phyloP scores from a whole-genome alignment of 2,888 invertebrate genomes.

The Oligia latruncula region DNA sequence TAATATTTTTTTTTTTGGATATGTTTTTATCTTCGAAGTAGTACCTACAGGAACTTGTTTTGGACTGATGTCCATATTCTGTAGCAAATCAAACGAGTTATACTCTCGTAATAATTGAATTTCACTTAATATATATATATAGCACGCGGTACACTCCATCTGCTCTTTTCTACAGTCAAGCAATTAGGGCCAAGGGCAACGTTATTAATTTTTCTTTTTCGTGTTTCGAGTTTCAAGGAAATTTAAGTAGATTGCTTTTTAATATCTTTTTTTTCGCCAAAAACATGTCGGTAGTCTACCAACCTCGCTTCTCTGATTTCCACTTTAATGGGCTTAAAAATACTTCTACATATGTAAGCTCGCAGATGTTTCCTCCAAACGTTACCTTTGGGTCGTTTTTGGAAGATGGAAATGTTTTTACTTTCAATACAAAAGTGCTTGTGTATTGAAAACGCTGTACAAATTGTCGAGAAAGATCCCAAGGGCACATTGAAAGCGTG shows the following conservation, averaged over 20 bases:
- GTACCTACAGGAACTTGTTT: background rate
- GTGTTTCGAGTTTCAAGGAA: constrained; percentile 67
- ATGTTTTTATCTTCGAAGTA: background rate
- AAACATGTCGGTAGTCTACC: constrained; percentile 56
- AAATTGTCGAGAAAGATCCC: constrained; percentile 71
- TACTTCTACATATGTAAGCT: constrained; percentile 33
- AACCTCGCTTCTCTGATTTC: constrained; percentile 24
- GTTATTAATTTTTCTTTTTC: constrained; percentile 69
- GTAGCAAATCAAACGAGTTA: constrained; percentile 18
- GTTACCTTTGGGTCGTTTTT: constrained; percentile 67
- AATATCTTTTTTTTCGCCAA: constrained; percentile 54
- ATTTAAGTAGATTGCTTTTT: constrained; percentile 73
- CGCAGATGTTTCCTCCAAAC: constrained; percentile 55
- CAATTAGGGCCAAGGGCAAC: constrained; percentile 70
- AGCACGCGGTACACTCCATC: constrained; percentile 56
- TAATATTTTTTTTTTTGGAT: background rate
- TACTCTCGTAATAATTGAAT: constrained; percentile 61
- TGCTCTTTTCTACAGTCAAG: constrained; percentile 62
- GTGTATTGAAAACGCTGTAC: constrained; percentile 70
- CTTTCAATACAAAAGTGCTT: constrained; percentile 69
- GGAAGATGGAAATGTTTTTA: constrained; percentile 67
- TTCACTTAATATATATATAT: constrained; percentile 55
- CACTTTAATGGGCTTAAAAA: constrained; percentile 22
- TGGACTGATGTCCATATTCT: background rate
- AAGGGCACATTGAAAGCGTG: constrained; percentile 73